Evolutionary conservation across 2,113 vertebrate species (phyloP).

Genomic region (Monarcha castaneiventris): DNA sequence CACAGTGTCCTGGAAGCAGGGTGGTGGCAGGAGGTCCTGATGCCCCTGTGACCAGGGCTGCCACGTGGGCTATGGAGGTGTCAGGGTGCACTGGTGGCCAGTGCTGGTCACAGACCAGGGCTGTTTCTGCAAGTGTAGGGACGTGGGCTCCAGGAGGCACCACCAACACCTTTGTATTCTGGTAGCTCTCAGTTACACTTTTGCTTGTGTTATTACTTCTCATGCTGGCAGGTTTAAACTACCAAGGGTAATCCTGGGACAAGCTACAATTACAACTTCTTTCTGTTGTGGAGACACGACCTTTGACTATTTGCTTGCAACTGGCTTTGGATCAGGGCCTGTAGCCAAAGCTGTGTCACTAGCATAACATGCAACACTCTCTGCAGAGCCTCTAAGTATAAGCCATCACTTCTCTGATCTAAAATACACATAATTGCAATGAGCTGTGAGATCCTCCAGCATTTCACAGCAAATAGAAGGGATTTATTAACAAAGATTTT

Average conservation of each 20-base stretch:
- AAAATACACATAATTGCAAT: slow-evolving; percentile 23
- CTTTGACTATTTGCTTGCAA: slow-evolving; percentile 49
- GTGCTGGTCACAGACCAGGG: background rate
- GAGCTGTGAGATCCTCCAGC: slow-evolving; percentile 40
- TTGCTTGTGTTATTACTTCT: background rate
- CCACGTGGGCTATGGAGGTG: fast-evolving
- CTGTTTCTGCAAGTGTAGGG: fast-evolving
- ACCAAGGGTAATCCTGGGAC: slow-evolving; percentile 54
- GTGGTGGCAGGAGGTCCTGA: background rate
- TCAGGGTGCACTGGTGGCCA: background rate
- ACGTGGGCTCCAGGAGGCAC: background rate
- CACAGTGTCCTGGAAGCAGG: background rate
- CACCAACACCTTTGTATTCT: background rate
- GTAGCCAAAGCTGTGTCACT: slow-evolving; percentile 25
- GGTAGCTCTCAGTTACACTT: background rate
- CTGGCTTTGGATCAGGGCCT: slow-evolving; percentile 49
- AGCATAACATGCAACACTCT: slow-evolving; percentile 26
- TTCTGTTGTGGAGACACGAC: slow-evolving; percentile 48
- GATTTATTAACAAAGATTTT: slow-evolving; percentile 49
- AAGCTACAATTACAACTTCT: slow-evolving; percentile 34
- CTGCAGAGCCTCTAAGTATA: slow-evolving; percentile 18
- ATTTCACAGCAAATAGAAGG: slow-evolving; percentile 31
- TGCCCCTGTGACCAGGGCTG: background rate
- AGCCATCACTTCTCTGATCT: slow-evolving; percentile 43
- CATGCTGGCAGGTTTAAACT: background rate